Evolutionary conservation across 2,888 invertebrate species (phyloP), one percentile per base, ranked within the genome.

Genomic region (Margaritifera margaritifera): DNA sequence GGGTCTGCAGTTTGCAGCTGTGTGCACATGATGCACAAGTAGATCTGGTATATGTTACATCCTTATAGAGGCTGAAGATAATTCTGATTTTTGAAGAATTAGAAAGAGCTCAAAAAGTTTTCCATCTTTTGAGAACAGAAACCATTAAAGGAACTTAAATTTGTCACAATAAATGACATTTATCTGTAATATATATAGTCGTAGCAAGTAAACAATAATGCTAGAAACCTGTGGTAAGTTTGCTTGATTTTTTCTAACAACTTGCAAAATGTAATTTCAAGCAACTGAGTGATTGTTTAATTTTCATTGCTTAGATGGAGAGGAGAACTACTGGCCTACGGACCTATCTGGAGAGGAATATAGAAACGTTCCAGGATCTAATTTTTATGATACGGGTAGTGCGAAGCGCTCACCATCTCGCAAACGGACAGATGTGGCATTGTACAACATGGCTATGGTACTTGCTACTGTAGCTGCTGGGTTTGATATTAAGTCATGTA

Each of bases 361-460:
- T 58, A 66, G 79, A 64, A 79, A 84, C 81, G 81, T 80, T 83
- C 83, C 82, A 73, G 76, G 72, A 42, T 42, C 42, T 15, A 42
- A 11, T 42, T 11, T 15, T 2, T 42, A 42, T 42, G 72, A 77
- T 72, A 74, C 77, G 74, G 74, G 72, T 77, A 68, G 66, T 42
- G 52, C 72, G 19, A 68, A 74, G 6, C 74, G 77, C 61, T 74
- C 77, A 51, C 24, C 69, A 52, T 66, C 71, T 27, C 20, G 42
- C 18, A 67, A 60, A 31, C 83, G 84, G 53, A 90, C 91, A 93
- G 91, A 95, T 94, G 79, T 86, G 56, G 87, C 88, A 55, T 91
- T 98, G 76, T 97, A 95, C 92, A 96, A 96, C 90, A 95, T 97
- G 92, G 96, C 96, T 66, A 94, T 96, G 65, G 92, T 97, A 91